phyloP scores from a whole-genome alignment of 2,113 vertebrate genomes.

The Marcusenius ussheri region DNA sequence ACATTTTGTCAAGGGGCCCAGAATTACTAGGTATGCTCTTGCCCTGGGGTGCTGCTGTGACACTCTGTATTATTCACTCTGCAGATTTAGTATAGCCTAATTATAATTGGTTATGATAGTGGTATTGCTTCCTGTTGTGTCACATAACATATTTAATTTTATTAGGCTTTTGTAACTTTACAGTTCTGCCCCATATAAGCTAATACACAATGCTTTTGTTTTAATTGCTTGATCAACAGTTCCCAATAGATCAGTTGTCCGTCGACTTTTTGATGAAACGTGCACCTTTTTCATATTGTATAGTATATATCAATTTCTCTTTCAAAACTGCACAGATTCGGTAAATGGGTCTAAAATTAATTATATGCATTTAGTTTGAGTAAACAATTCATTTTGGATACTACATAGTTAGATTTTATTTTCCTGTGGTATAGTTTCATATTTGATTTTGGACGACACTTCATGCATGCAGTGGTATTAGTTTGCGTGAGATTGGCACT shows the following conservation, averaged over 20 bases:
- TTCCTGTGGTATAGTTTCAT: not conserved
- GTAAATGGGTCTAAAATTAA: not conserved
- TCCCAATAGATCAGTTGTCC: not conserved
- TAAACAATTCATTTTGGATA: not conserved
- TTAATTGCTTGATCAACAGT: not conserved
- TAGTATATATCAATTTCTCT: not conserved
- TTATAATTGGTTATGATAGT: not conserved
- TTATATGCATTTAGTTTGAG: not conserved
- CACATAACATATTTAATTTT: not conserved
- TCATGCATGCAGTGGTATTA: constrained; percentile 31
- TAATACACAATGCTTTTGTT: not conserved
- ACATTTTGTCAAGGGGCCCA: not conserved
- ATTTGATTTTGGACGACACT: not conserved
- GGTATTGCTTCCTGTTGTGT: not conserved
- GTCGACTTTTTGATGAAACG: not conserved
- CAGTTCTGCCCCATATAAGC: not conserved
- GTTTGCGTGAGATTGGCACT: constrained; percentile 26
- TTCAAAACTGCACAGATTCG: not conserved
- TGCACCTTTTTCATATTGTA: not conserved
- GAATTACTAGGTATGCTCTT: not conserved
- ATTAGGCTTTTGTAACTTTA: not conserved
- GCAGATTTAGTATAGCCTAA: not conserved
- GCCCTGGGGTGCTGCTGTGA: not conserved
- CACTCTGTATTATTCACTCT: not conserved
- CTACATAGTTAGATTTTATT: not conserved